phyloP scores from a whole-genome alignment of 2,888 invertebrate species.

The Mamestra brassicae region DNA sequence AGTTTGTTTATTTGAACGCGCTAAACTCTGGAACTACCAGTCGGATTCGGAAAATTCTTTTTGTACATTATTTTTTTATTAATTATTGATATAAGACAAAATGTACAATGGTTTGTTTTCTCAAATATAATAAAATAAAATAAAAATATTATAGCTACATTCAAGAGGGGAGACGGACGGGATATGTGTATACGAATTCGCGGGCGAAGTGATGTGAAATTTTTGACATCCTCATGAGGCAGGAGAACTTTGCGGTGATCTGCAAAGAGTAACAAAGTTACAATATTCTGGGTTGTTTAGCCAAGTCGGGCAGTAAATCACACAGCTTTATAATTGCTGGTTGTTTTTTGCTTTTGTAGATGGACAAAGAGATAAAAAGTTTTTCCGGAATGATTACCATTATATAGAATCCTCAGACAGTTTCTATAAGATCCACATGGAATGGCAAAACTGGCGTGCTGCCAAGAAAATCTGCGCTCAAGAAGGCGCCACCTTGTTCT shows the following conservation, averaged over 20 bases:
- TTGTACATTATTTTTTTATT: no score
- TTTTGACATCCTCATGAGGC: neutral
- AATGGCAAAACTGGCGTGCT: constrained; percentile 75
- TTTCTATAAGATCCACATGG: constrained; percentile 82
- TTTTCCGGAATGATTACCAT: constrained; percentile 81
- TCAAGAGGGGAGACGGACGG: no score
- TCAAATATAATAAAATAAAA: no score
- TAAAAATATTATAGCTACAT: no score
- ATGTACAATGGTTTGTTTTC: no score
- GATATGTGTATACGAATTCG: no score
- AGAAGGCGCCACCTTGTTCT: constrained; percentile 80
- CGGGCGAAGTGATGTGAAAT: no score
- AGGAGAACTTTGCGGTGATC: neutral
- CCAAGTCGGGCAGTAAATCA: neutral
- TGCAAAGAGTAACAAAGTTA: neutral
- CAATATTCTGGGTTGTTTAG: neutral
- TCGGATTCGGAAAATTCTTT: no score
- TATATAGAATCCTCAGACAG: constrained; percentile 72
- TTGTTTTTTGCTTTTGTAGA: constrained; percentile 63
- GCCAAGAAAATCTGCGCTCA: constrained; percentile 75
- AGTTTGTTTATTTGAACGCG: no score
- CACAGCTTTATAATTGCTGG: neutral
- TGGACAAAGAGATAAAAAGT: constrained; percentile 73
- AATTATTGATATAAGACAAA: no score
- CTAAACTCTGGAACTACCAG: no score